Evolutionary conservation across 2,797 vertebrate species (phyloP).

Genomic region (Ficedula albicollis): DNA sequence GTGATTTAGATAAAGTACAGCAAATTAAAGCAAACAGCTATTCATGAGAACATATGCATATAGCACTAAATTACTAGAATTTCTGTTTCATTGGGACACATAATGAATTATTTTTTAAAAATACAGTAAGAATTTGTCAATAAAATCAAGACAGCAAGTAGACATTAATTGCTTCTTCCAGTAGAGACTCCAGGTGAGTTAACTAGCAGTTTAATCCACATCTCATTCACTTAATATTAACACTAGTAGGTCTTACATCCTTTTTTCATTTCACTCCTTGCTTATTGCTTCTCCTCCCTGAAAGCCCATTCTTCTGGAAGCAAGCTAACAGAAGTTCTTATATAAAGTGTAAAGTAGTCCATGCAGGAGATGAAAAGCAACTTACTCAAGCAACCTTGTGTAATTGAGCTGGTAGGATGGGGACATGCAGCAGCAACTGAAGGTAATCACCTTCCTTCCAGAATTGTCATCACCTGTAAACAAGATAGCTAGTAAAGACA

Average conservation of each 20-base stretch:
- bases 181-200: not conserved
- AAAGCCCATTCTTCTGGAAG: not conserved
- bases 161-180: not conserved
- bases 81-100: not conserved
- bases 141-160: not conserved
- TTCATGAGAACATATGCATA: not conserved
- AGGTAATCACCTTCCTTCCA: constrained; percentile 84
- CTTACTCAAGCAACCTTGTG: constrained; percentile 84
- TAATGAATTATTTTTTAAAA: not conserved
- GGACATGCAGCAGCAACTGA: constrained; percentile 88
- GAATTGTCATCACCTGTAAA: constrained; percentile 84
- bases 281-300: not conserved
- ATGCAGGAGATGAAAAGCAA: not conserved
- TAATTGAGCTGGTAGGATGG: constrained; percentile 88
- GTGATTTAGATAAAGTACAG: not conserved
- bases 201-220: not conserved
- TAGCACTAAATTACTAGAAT: not conserved
- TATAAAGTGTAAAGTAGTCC: not conserved
- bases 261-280: not conserved
- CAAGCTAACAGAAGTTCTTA: not conserved
- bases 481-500: not conserved
- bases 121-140: not conserved
- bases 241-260: not conserved
- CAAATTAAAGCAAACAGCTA: not conserved
- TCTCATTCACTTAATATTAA: not conserved